Base-by-base conservation (phyloP, 2,888 invertebrate genomes). In the Galeruca laticollis region DNA sequence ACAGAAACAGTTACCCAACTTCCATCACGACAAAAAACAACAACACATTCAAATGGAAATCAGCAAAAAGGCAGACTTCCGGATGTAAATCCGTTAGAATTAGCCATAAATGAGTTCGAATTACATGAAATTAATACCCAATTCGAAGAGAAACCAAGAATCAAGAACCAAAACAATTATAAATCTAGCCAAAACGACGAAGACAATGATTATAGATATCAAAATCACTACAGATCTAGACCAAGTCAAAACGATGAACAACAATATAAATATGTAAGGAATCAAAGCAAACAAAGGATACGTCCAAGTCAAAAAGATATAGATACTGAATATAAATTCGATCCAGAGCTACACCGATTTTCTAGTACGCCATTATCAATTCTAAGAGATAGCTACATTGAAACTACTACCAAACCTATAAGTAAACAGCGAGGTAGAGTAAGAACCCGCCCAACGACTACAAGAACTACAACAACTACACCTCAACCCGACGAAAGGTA, bases 41-140 rank as follows among this genome's bases (percentile, higher is more conserved):
- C 43, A 26, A 61, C 13, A 8, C 49, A 66, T 40, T 20, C 43
- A 13, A 10, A 15, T 26, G 35, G 51, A 21, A 62, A 57, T 49
- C 40, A 60, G 51, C 54, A 60, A 33, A 52, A 60, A 54, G 33
- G 47, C 11, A 35, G 56, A 33, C 11, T 40, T 6, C 74, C 76
- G 11, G 67, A 78, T 47, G 52, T 77, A 1, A 77, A 74, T 69
- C 78, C 79, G 5, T 52, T 79, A 4, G 78, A 80, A 37, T 52
- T 80, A 21, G 76, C 77, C 0, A 79, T 81, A 47, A 79, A 79
- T 60, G 77, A 78, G n/a, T 82, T 76, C 59, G 82, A 82, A 54
- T 59, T 82, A 20, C 77, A 82, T 72, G 77, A 82, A 77, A 77
- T 80, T 72, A 74, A 82, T 75, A 62, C 72, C 52, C 68, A 80